Evolutionary conservation across 2,113 vertebrate genomes (phyloP), one percentile per base, ranked within the genome.

Genomic region (Urocynchramus pylzowi): DNA sequence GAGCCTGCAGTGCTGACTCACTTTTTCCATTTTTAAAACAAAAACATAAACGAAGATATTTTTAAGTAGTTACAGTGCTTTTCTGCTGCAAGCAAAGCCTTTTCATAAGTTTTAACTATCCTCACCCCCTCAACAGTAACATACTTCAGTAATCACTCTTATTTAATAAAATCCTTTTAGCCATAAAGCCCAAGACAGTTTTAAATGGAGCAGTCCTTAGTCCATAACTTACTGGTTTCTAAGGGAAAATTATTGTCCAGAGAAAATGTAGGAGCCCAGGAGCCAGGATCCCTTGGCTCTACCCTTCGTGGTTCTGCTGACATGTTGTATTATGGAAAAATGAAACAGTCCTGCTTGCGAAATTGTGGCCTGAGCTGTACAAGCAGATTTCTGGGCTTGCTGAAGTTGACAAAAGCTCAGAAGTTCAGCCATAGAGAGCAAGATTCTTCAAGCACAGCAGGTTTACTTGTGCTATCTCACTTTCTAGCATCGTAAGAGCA

Each of bases 21-120:
- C 37, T 96, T 96, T 94, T 96, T 96, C 95, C 95, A 92, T 92
- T 97, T 97, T 95, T 93, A 84, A 94, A 96, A 95, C 92, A 94
- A 96, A 96, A 96, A 93, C 90, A 94, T 74, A 89, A 94, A 68
- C 49, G 49, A 80, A 71, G 85, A 96, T 89, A 95, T 95, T 95
- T 93, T 90, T 82, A 84, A 95, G 86, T 69, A 77, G 54, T 91
- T 89, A 78, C 93, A 94, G 56, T 26, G 76, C 69, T 94, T 93
- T 95, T 87, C 82, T 88, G 79, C 76, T 96, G 79, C 81, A 88
- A 95, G 93, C 68, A 89, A 94, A 92, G 57, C 44, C 47, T 93
- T 94, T 78, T 71, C 42, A 16, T 53, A 67, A 87, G 82, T 59
- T 88, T 90, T 81, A 93, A 82, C 52, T 70, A 81, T 61, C 76